Percentiles rank a stretch among this genome's conserved stretches.
Conservation (phyloP, 2,113 vertebrate species). For the Lagenorhynchus albirostris region DNA sequence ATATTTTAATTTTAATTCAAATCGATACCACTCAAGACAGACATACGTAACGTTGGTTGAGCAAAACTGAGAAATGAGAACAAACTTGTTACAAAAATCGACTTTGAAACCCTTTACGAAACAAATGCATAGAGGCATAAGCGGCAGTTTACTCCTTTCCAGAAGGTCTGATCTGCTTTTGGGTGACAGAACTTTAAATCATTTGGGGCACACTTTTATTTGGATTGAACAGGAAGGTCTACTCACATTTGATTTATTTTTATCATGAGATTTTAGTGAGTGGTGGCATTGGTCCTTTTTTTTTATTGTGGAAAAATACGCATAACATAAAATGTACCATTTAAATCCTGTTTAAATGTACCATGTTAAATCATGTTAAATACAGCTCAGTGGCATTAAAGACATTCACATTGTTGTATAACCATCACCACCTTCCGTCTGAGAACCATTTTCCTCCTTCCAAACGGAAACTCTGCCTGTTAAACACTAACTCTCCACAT, state of each 20-base stretch:
- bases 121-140: neutral
- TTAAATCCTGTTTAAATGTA: neutral
- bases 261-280: neutral
- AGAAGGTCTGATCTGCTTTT: neutral
- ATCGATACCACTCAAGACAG: neutral
- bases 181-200: constrained; percentile 4
- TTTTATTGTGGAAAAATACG: neutral
- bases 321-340: neutral
- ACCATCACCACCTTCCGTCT: neutral
- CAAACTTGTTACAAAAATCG: neutral
- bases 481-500: neutral
- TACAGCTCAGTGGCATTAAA: neutral
- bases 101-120: neutral
- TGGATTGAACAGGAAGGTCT: neutral
- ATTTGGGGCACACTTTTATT: neutral
- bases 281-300: neutral
- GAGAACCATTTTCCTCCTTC: neutral
- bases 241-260: neutral
- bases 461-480: neutral
- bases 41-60: neutral
- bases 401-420: neutral
- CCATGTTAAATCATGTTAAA: neutral
- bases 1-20: constrained; percentile 2
- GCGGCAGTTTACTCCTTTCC: neutral
- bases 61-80: neutral